phyloP scores from a whole-genome alignment of 2,113 vertebrate species.

The Prinia subflava region DNA sequence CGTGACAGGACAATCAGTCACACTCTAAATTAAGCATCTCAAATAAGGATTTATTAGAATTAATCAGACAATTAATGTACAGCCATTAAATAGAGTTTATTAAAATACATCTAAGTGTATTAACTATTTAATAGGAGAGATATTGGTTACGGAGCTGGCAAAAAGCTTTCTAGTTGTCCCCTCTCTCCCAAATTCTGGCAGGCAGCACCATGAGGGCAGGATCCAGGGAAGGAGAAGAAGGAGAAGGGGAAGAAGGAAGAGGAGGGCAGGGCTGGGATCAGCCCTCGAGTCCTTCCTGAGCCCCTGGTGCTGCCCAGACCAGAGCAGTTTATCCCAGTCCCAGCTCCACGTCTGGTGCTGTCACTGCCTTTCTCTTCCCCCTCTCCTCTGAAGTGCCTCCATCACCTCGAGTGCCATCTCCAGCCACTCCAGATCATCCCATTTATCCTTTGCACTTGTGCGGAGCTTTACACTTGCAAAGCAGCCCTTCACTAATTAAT shows the following conservation, averaged over 20 bases:
- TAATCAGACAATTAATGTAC: conserved; percentile 61
- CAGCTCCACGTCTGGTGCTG: rapidly evolving
- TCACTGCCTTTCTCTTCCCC: not conserved
- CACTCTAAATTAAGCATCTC: conserved; percentile 63
- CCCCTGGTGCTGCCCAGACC: not conserved
- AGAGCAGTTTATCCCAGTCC: not conserved
- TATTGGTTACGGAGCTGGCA: not conserved
- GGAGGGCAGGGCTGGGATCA: not conserved
- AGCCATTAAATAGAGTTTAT: conserved; percentile 52
- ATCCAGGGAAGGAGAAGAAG: not conserved
- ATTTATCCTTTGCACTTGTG: not conserved
- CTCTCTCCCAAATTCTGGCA: rapidly evolving
- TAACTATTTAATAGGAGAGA: conserved; percentile 19
- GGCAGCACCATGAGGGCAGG: not conserved
- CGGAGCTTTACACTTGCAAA: not conserved
- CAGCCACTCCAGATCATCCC: not conserved
- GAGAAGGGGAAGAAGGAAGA: not conserved
- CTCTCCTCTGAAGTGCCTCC: not conserved
- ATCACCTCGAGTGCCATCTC: not conserved
- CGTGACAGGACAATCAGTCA: conserved; percentile 50
- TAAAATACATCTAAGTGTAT: conserved; percentile 24
- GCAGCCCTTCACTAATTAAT: conserved; percentile 55
- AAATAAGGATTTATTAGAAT: conserved; percentile 60
- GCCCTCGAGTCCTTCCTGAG: rapidly evolving
- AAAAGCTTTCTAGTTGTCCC: not conserved